Conservation (phyloP, 2,888 invertebrate species). For the Imbricaverruca yamaguchii region DNA sequence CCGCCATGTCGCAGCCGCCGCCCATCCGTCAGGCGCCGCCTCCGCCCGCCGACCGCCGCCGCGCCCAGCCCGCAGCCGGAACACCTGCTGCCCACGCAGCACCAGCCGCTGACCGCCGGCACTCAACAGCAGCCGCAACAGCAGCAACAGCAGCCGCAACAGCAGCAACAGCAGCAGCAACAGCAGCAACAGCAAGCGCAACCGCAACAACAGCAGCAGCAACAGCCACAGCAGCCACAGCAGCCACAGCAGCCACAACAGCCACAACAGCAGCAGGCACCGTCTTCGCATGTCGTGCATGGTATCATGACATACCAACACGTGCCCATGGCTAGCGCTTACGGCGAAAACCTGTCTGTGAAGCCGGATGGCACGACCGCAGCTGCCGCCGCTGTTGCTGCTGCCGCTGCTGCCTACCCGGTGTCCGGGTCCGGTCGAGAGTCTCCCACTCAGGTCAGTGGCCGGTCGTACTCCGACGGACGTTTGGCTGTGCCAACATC, state of each 20-base stretch:
- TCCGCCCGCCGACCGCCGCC: not conserved
- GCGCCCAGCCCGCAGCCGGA: not conserved
- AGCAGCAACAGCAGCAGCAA: too few relatives aligned
- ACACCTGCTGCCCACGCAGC: not conserved
- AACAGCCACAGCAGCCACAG: too few relatives aligned
- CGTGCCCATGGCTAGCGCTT: not conserved
- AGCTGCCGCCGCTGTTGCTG: too few relatives aligned
- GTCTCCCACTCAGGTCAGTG: too few relatives aligned
- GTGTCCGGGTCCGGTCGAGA: too few relatives aligned
- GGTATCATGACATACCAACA: conserved; percentile 2
- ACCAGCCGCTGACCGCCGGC: not conserved
- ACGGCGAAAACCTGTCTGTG: conserved; percentile 12
- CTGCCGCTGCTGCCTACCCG: too few relatives aligned
- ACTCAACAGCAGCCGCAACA: not conserved
- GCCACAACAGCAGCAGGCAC: not conserved
- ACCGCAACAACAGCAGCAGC: not conserved
- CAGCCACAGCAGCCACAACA: too few relatives aligned
- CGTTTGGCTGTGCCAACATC: too few relatives aligned
- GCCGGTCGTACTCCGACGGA: too few relatives aligned
- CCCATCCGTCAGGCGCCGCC: not conserved
- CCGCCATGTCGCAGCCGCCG: conserved; percentile 1
- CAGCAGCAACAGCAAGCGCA: not conserved
- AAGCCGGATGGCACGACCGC: not conserved
- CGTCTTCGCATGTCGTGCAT: not conserved
- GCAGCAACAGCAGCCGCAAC: not conserved